Conservation (phyloP, 2,797 vertebrate species). For the Malurus leucopterus region DNA sequence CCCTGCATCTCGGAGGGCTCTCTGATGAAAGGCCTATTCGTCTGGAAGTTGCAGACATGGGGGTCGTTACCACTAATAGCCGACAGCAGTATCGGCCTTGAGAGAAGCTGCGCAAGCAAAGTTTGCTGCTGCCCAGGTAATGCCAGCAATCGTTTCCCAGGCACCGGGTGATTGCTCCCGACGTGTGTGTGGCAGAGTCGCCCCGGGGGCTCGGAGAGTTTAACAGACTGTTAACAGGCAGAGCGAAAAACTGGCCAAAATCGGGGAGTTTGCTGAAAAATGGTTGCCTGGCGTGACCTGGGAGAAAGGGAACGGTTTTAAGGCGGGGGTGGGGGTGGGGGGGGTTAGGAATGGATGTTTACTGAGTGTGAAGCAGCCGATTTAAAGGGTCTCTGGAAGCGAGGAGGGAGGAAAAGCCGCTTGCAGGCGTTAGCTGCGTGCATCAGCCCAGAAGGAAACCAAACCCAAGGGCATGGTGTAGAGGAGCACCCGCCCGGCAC, state of each 20-base stretch:
- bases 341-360: background rate
- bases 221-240: background rate
- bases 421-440: background rate
- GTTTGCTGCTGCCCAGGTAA: slow-evolving; percentile 43
- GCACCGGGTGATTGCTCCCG: background rate
- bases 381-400: background rate
- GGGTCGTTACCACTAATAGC: slow-evolving; percentile 7
- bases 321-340: background rate
- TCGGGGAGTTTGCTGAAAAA: background rate
- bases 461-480: background rate
- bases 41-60: slow-evolving; percentile 2
- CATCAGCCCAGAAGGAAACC: background rate
- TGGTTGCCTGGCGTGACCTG: background rate
- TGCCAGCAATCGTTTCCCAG: background rate
- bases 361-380: background rate
- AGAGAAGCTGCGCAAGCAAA: slow-evolving; percentile 6
- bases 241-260: slow-evolving; percentile 21
- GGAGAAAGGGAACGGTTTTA: background rate
- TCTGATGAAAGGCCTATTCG: background rate
- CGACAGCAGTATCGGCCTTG: background rate
- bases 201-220: background rate
- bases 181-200: background rate
- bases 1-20: background rate
- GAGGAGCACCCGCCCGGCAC: background rate
- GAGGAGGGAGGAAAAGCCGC: background rate